Evolutionary conservation across 2,888 invertebrate genomes (phyloP), one percentile per base, ranked within the genome.

Genomic region (Nemurella pictetii): DNA sequence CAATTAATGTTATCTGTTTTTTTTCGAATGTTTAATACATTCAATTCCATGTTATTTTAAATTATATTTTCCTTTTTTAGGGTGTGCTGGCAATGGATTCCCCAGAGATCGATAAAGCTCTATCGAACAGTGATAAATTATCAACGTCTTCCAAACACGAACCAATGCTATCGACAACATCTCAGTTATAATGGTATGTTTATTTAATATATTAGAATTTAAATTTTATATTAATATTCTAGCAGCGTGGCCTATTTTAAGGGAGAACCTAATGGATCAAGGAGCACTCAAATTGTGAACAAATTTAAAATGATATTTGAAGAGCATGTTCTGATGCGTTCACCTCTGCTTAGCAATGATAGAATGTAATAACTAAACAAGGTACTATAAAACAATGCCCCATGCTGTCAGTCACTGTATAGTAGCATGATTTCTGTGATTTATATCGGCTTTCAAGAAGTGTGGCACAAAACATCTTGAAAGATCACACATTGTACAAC

Each of bases 151-250:
- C 80, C 32, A 80, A n/a, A 30, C 26, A 28, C 9, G 30, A 80
- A 30, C 80, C 80, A 80, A 80, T 20, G 15, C 30, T 80, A 80
- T 28, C 80, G 20, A 27, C 80, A 7, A 80, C 20, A 29, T 80
- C 75, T 9, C 26, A 75, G 28, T 75, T 75, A 75, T 75, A 75
- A 75, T 28, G 12, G 2, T 26, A 75, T 9, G n/a, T n/a, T n/a
- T n/a, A n/a, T n/a, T n/a, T n/a, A n/a, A n/a, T n/a, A n/a, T n/a
- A n/a, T n/a, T n/a, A n/a, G 55, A 55, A 55, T 55, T 55, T 55
- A 20, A 55, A 55, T 55, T 20, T 20, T 55, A 55, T 9, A n/a
- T 9, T 32, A 55, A 55, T 32, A 32, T 32, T 32, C 9, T 7
- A 55, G 55, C 20, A 1, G 55, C 55, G 20, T 7, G 55, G 12